Evolutionary conservation across 2,888 invertebrate genomes (phyloP).

Genomic region (Zaprionus lineosus): DNA sequence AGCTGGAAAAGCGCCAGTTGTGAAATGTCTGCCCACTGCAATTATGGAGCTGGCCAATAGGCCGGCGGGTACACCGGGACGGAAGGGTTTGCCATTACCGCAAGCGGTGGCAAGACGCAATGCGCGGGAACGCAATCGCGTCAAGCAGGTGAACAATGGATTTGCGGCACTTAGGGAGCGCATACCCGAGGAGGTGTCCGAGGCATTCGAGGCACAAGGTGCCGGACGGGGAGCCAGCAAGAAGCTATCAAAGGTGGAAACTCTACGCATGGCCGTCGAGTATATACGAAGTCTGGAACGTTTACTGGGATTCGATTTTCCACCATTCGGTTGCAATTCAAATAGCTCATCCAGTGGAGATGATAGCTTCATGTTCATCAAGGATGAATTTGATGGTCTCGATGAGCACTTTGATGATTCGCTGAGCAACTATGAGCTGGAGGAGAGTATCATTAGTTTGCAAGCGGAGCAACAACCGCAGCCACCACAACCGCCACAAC

Average conservation of each 20-base stretch:
- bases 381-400: constrained; percentile 78
- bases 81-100: constrained; percentile 86
- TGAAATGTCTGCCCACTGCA: background rate
- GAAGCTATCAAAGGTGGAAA: constrained; percentile 94
- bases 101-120: constrained; percentile 94
- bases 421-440: constrained; percentile 77
- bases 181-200: constrained; percentile 92
- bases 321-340: constrained; percentile 50
- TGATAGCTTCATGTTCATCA: constrained; percentile 79
- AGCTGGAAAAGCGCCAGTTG: background rate
- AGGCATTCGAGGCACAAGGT: constrained; percentile 87
- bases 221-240: constrained; percentile 86
- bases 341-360: constrained; percentile 72
- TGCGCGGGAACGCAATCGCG: constrained; percentile 95
- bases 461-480: background rate
- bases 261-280: constrained; percentile 94
- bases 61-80: constrained; percentile 72
- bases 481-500: background rate
- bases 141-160: constrained; percentile 95
- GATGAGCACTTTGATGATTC: constrained; percentile 79
- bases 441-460: constrained; percentile 50
- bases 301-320: constrained; percentile 87
- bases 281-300: constrained; percentile 92
- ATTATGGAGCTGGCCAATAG: constrained; percentile 14
- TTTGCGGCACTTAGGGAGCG: constrained; percentile 94